Base-by-base conservation (phyloP, 2,113 vertebrate species). In the Lasiurus cinereus region DNA sequence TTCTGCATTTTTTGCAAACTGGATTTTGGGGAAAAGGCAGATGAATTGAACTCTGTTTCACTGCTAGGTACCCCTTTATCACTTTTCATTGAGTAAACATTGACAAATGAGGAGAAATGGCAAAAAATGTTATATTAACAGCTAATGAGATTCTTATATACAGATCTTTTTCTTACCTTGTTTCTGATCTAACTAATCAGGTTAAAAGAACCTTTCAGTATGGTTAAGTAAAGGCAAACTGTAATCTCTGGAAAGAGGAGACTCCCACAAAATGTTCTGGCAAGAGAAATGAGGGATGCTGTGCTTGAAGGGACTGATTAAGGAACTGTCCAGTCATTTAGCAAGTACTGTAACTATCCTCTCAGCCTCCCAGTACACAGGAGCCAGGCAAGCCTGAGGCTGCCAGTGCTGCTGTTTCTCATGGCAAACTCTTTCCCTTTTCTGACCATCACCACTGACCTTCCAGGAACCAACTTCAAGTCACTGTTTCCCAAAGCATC, bases 11-110 rank as follows among this genome's bases (percentile, higher is more conserved):
- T 70, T 72, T 14, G 76, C 4, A 59, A 56, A 48, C 27, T 48
- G 29, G 36, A 74, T 66, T 87, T 91, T 27, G 48, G 69, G 6
- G 50, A 74, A 80, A 80, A 50, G 46, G 11, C 69, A n/a, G 8
- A 79, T 0, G 52, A 54, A 43, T 4, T 43, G n/a, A 82, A 73
- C 9, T 66, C 73, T n/a, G 9, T 21, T 39, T 67, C 8, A 8
- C 0, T 8, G 50, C 16, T 5, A 59, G 3, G 18, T 1, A 48
- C 4, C 2, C 21, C 22, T 43, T 64, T 56, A 88, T 1, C 1
- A 5, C 62, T 43, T 84, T 56, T 78, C n/a, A 8, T 0, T 33
- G 72, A 80, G 10, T 76, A 80, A 79, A 88, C 8, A 24, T n/a
- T 50, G 29, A 69, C 16, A 76, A 39, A 82, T 19, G 15, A 39